Conservation (phyloP, 2,797 vertebrate genomes). For the Manis pentadactyla region DNA sequence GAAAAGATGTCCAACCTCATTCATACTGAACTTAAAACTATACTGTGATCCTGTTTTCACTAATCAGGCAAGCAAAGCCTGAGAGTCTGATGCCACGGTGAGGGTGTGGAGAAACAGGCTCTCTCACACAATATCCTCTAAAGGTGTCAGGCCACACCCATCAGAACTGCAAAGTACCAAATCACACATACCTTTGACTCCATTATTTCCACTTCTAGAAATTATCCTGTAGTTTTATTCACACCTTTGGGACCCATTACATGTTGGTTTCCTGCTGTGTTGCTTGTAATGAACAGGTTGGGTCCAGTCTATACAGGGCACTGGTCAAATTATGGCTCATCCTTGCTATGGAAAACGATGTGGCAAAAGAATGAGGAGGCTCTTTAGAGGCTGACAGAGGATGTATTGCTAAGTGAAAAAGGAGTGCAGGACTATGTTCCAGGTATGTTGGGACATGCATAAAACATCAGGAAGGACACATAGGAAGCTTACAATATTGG, state of each 20-base stretch:
- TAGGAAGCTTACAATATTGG: neutral
- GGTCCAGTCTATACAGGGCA: neutral
- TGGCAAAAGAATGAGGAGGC: neutral
- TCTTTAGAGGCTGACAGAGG: neutral
- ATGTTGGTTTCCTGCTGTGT: neutral
- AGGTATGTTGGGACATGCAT: neutral
- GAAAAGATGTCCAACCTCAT: neutral
- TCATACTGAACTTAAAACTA: neutral
- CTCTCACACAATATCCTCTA: neutral
- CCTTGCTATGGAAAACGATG: neutral
- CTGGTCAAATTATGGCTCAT: neutral
- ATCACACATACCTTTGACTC: too few relatives aligned
- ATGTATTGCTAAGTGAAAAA: neutral
- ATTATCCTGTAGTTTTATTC: neutral
- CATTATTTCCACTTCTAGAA: neutral
- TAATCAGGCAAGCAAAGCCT: neutral
- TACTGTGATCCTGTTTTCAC: neutral
- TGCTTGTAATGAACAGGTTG: neutral
- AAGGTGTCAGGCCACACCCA: neutral
- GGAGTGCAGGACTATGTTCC: neutral
- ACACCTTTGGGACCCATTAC: neutral
- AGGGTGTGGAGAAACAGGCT: neutral
- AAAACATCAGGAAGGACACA: neutral
- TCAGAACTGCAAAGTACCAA: neutral
- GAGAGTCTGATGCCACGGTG: rapidly evolving